phyloP scores from a whole-genome alignment of 2,888 invertebrate genomes.

The Synergus laeviventris region DNA sequence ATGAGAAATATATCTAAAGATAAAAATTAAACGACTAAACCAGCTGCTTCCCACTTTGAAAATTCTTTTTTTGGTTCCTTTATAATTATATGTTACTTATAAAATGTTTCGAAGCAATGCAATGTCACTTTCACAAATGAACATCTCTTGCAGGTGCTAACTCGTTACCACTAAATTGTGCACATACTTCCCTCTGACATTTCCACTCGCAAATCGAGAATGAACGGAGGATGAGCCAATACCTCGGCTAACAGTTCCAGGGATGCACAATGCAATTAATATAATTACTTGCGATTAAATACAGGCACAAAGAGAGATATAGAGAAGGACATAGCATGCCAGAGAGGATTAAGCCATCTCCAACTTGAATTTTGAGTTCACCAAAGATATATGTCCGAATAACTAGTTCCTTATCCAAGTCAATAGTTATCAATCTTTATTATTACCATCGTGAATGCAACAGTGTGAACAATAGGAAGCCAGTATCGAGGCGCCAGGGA shows the following conservation, averaged over 20 bases:
- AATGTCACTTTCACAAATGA: conserved; percentile 32
- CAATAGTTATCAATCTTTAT: too few relatives aligned
- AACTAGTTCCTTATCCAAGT: background rate
- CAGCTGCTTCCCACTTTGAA: background rate
- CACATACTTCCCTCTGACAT: conserved; percentile 61
- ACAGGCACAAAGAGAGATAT: conserved; percentile 41
- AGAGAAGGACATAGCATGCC: background rate
- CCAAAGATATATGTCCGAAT: background rate
- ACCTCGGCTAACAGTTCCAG: conserved; percentile 56
- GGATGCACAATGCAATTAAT: conserved; percentile 66
- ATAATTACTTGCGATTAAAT: conserved; percentile 69
- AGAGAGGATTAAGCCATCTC: background rate
- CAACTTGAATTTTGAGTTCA: conserved; percentile 1
- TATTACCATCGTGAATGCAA: too few relatives aligned
- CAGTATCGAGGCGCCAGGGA: too few relatives aligned
- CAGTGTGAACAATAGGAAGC: too few relatives aligned
- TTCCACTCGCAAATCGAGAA: conserved; percentile 49
- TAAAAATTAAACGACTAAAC: background rate
- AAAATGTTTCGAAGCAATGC: conserved; percentile 9
- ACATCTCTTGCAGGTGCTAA: conserved; percentile 67
- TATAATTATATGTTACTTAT: background rate
- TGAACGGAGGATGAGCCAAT: conserved; percentile 53
- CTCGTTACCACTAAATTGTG: conserved; percentile 69
- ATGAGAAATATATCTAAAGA: background rate
- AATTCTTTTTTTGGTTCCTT: background rate